A percentile compares a stretch with the other conserved stretches of the same genome.
phyloP scores from a whole-genome alignment of 2,888 invertebrate species.

The Morinoia aosen region DNA sequence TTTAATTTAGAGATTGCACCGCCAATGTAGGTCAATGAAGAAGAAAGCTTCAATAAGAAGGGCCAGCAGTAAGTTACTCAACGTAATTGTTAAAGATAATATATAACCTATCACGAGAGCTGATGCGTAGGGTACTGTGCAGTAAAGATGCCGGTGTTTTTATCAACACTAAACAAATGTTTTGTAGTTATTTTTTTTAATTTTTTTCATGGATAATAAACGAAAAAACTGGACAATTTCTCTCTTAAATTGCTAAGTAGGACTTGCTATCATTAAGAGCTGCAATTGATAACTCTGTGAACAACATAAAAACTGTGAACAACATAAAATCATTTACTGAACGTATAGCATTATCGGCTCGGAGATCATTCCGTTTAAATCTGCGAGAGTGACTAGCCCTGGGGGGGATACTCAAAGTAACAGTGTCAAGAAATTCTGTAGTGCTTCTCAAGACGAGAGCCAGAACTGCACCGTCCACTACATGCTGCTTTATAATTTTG shows the following conservation, averaged over 20 bases:
- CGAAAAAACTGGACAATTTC: not conserved
- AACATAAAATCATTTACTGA: not conserved
- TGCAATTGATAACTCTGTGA: not conserved
- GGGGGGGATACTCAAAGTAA: too few relatives aligned
- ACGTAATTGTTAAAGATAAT: not conserved
- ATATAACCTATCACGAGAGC: not conserved
- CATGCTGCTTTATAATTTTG: too few relatives aligned
- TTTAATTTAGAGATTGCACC: not conserved
- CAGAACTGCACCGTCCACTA: too few relatives aligned
- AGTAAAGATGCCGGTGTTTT: not conserved
- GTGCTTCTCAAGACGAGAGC: too few relatives aligned
- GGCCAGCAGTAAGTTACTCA: not conserved
- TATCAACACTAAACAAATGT: not conserved
- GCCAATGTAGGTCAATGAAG: not conserved
- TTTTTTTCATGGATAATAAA: not conserved
- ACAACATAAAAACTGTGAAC: not conserved
- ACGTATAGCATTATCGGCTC: not conserved
- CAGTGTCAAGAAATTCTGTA: too few relatives aligned
- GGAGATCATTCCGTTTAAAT: too few relatives aligned
- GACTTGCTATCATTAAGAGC: not conserved
- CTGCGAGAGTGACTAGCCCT: too few relatives aligned
- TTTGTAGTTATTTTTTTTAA: not conserved
- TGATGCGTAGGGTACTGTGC: not conserved
- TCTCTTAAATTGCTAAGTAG: not conserved
- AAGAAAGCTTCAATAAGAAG: not conserved